Evolutionary conservation across 2,113 vertebrate genomes (phyloP).

Genomic region (Sorex fumeus): DNA sequence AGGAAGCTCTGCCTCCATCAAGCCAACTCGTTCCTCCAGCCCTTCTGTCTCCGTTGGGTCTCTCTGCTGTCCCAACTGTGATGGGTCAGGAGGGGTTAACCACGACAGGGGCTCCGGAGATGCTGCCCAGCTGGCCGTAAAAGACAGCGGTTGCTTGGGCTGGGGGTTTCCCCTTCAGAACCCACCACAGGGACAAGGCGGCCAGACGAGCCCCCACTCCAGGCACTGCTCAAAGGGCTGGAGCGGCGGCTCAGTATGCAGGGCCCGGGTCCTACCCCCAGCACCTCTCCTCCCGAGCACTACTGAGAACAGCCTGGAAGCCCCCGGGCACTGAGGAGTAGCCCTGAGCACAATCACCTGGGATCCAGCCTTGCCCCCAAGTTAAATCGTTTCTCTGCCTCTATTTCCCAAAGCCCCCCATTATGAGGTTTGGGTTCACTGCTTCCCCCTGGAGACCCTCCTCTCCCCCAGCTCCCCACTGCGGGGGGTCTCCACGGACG

Average conservation of each 20-base stretch:
- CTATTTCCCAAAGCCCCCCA: not conserved
- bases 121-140: fast-evolving
- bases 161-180: not conserved
- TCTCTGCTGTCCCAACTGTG: not conserved
- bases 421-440: not conserved
- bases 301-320: too few species aligned
- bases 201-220: not conserved
- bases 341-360: too few species aligned
- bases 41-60: not conserved
- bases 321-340: too few species aligned
- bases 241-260: too few species aligned
- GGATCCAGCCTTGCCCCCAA: too few species aligned
- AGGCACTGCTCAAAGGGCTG: fast-evolving
- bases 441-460: not conserved
- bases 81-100: not conserved
- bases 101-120: not conserved
- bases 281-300: too few species aligned
- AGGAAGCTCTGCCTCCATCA: fast-evolving
- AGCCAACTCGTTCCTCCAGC: not conserved
- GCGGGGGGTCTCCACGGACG: fast-evolving
- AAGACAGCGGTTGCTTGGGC: not conserved
- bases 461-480: fast-evolving
- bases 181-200: not conserved
- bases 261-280: too few species aligned
- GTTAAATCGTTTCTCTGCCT: not conserved